Base-by-base conservation (phyloP, 2,797 vertebrate species). In the Alca torda region DNA sequence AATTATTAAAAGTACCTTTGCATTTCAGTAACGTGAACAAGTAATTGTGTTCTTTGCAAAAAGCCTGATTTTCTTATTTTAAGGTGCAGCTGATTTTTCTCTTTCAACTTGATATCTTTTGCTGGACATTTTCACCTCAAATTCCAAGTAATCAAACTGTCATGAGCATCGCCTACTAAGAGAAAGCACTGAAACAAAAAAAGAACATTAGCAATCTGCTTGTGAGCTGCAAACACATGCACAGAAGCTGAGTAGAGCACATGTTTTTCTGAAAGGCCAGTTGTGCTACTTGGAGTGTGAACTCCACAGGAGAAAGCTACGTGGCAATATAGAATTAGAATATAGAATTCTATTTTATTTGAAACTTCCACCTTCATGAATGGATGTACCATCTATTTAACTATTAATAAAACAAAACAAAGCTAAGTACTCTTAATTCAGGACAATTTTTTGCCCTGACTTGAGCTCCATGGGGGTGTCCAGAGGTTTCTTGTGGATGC, bases 1-100 rank as follows among this genome's bases (percentile, higher is more conserved):
- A 77, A 48, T 84, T 92, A 92, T 91, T 81, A 89, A 90, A 93
- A 86, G 54, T 74, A 96, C 45, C 21, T 68, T 4, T 81, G 35
- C 16, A 25, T 95, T 98, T 96, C 60, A 94, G 85, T 64, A 93
- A 57, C 28, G 86, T 0, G 0, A 91, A 80, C 64, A 72, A 4
- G 10, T 45, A 72, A 45, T 37, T 24, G 35, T 39, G 77, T 82
- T 67, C 74, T 72, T 78, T 21, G 43, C 51, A 91, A 89, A 53
- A 43, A 73, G 23, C 30, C 41, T 13, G 15, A 39, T 63, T 89
- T 90, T 68, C 65, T 90, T 37, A 86, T 79, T 95, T 95, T 61
- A 78, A 89, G 4, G 7, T 46, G 57, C 41, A 95, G 60, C 45
- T 90, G 60, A 21, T 53, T 51, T 81, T 48, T n/a, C 21, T 67